Conservation (phyloP, 2,113 vertebrate genomes). For the human (Homo sapiens) region DNA sequence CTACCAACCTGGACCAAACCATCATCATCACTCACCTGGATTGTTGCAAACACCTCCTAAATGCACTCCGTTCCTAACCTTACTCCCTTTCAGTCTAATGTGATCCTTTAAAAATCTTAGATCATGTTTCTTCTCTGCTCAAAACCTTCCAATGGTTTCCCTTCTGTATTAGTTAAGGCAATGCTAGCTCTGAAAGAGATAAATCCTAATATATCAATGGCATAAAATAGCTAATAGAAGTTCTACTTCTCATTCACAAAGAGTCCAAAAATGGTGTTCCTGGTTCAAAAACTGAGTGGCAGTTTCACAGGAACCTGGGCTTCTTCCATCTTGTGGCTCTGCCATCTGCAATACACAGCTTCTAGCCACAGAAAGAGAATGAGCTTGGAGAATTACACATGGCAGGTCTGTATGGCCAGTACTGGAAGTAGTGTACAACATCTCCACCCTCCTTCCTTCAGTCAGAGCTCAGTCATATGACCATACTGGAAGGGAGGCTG, state of each 20-base stretch:
- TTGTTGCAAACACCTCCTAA: background rate
- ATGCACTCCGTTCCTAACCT: background rate
- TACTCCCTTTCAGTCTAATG: background rate
- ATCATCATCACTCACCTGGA: background rate
- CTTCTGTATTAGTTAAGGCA: background rate
- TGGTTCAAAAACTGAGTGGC: background rate
- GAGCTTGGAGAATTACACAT: background rate
- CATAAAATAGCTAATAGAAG: background rate
- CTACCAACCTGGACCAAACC: background rate
- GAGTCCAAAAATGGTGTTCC: background rate
- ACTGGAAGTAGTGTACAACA: background rate
- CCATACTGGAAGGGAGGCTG: background rate
- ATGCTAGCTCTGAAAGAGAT: background rate
- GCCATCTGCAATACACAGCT: background rate
- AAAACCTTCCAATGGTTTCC: background rate
- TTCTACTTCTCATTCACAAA: background rate
- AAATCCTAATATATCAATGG: background rate
- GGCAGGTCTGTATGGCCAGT: background rate
- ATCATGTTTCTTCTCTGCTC: background rate
- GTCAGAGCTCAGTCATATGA: background rate
- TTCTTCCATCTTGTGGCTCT: background rate
- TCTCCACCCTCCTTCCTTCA: background rate
- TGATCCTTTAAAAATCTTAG: background rate
- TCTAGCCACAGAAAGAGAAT: background rate
- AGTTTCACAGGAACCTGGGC: background rate